Percentiles rank a stretch among this genome's conserved stretches.
Evolutionary conservation across 2,888 invertebrate species (phyloP).

Genomic region (Chloroclysta siterata): DNA sequence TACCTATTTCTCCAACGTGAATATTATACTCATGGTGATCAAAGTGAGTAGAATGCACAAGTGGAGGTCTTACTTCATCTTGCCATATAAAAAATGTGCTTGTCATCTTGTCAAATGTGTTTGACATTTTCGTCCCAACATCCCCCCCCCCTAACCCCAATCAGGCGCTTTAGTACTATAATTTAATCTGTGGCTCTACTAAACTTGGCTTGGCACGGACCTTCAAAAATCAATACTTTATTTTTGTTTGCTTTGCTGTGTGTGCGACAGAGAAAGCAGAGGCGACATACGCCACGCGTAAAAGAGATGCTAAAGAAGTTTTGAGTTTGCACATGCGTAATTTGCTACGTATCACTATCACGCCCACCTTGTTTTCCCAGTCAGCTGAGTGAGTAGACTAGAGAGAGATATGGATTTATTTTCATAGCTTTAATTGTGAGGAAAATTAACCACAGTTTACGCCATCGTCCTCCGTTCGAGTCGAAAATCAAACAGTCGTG

Average conservation of each 20-base stretch:
- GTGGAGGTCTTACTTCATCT: too few species aligned
- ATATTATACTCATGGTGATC: too few species aligned
- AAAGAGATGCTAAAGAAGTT: not conserved
- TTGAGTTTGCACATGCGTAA: conserved; percentile 1
- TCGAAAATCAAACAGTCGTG: not conserved
- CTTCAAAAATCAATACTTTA: not conserved
- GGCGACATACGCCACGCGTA: too few species aligned
- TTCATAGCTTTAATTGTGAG: conserved; percentile 1
- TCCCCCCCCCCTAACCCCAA: too few species aligned
- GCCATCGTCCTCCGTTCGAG: conserved; percentile 3
- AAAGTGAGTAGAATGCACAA: too few species aligned
- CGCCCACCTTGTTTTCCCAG: conserved; percentile 22
- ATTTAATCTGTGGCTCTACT: too few species aligned
- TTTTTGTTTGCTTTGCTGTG: not conserved
- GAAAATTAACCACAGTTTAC: conserved; percentile 20
- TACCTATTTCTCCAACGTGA: too few species aligned
- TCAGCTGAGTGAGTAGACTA: conserved; percentile 18
- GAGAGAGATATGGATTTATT: conserved; percentile 8
- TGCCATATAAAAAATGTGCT: too few species aligned
- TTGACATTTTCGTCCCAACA: too few species aligned
- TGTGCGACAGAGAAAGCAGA: not conserved
- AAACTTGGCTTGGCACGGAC: not conserved
- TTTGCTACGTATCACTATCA: not conserved
- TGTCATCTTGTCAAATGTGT: too few species aligned
- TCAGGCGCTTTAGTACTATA: too few species aligned